These are phyloP conservation scores for Oriolus oriolus DNA, from an alignment of 2,113 vertebrate genomes.

Conservation along the genomic window DNA sequence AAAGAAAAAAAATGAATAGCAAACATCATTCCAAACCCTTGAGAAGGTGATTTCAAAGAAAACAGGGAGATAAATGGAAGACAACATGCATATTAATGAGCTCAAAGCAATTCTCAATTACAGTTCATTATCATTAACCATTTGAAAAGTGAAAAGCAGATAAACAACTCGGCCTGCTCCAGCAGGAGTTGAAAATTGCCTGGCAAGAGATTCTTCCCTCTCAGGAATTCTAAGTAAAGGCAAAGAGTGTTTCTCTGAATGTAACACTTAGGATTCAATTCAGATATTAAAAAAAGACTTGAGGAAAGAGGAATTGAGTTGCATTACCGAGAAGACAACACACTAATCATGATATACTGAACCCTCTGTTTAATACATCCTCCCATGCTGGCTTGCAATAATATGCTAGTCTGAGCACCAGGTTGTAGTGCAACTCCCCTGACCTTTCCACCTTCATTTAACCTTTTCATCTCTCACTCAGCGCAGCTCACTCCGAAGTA, in stretches of 20 bases:
- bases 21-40: neutral
- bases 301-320: neutral
- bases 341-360: neutral
- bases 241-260: neutral
- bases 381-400: neutral
- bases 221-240: slow-evolving; percentile 43
- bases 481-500: neutral
- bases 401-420: neutral
- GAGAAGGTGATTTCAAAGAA: slow-evolving; percentile 57
- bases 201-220: slow-evolving; percentile 1
- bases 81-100: slow-evolving; percentile 38
- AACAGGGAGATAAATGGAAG: slow-evolving; percentile 16
- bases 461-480: neutral
- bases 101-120: slow-evolving; percentile 26
- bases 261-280: slow-evolving; percentile 25
- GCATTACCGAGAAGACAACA: neutral
- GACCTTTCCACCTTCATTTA: neutral
- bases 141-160: slow-evolving; percentile 39
- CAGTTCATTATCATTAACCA: slow-evolving; percentile 42
- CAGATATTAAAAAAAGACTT: neutral
- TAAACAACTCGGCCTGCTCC: neutral
- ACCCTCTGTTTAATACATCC: neutral
- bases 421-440: neutral
- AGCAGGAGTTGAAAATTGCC: slow-evolving; percentile 10
- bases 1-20: neutral